phyloP scores from a whole-genome alignment of 1,140 invertebrate genomes.

The Akabosia matsudoensis region DNA sequence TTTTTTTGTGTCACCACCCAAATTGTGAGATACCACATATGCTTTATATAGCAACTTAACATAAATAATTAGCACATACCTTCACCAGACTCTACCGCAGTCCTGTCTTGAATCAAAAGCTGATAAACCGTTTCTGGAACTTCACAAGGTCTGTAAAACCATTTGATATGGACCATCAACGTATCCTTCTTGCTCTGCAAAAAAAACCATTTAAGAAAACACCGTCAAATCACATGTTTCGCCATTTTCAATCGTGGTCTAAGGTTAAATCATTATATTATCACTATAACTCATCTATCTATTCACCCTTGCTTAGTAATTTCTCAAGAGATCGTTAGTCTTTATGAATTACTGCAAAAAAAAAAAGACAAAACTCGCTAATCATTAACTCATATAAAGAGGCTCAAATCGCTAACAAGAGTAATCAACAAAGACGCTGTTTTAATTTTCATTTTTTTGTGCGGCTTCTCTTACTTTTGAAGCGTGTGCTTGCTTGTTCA shows the following conservation, averaged over 20 bases:
- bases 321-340: too few relatives aligned
- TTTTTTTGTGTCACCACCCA: background rate
- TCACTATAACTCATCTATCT: too few relatives aligned
- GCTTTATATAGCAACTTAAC: background rate
- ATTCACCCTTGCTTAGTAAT: too few relatives aligned
- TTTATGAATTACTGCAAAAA: too few relatives aligned
- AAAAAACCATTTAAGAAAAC: background rate
- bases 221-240: background rate
- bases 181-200: slow-evolving; percentile 56
- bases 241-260: too few relatives aligned
- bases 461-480: background rate
- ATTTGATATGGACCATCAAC: slow-evolving; percentile 56
- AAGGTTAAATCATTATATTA: too few relatives aligned
- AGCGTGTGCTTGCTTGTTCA: too few relatives aligned
- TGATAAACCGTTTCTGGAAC: slow-evolving; percentile 58
- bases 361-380: background rate
- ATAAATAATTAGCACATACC: slow-evolving; percentile 47
- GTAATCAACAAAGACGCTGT: slow-evolving; percentile 8
- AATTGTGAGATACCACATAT: background rate
- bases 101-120: slow-evolving; percentile 56
- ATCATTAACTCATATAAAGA: background rate
- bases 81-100: slow-evolving; percentile 43
- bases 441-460: background rate
- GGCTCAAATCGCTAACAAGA: background rate
- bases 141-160: slow-evolving; percentile 56